Conservation (phyloP, 2,888 invertebrate species). For the Spodoptera littoralis region DNA sequence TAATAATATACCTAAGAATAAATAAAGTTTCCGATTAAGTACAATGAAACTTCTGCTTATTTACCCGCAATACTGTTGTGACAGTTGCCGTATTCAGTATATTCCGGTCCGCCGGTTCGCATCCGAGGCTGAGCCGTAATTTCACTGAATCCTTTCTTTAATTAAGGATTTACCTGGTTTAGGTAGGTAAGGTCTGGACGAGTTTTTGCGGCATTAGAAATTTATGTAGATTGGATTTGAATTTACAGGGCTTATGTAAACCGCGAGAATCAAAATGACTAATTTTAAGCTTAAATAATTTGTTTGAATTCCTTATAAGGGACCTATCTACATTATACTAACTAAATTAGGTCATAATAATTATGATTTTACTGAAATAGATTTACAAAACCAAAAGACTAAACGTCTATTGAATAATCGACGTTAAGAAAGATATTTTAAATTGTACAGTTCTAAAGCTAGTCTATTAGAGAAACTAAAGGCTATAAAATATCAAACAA, state of each 20-base stretch:
- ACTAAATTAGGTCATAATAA: too few relatives aligned
- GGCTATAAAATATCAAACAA: too few relatives aligned
- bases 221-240: conserved; percentile 36
- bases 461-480: too few relatives aligned
- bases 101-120: conserved; percentile 36
- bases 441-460: too few relatives aligned
- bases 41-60: not conserved
- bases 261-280: conserved; percentile 5
- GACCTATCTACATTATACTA: too few relatives aligned
- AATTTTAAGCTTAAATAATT: conserved; percentile 13
- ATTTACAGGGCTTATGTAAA: conserved; percentile 24
- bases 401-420: too few relatives aligned
- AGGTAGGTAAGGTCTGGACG: conserved; percentile 30
- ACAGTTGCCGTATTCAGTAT: conserved; percentile 43
- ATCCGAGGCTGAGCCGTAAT: conserved; percentile 36
- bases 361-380: too few relatives aligned
- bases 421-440: too few relatives aligned
- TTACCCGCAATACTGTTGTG: conserved; percentile 8
- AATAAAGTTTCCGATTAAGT: too few relatives aligned
- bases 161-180: conserved; percentile 56
- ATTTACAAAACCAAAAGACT: too few relatives aligned
- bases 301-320: not conserved
- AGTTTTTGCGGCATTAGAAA: conserved; percentile 45
- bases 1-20: too few relatives aligned
- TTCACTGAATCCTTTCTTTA: conserved; percentile 51